Evolutionary conservation across 2,797 vertebrate genomes (phyloP).

Genomic region (Clarias platycephalus): DNA sequence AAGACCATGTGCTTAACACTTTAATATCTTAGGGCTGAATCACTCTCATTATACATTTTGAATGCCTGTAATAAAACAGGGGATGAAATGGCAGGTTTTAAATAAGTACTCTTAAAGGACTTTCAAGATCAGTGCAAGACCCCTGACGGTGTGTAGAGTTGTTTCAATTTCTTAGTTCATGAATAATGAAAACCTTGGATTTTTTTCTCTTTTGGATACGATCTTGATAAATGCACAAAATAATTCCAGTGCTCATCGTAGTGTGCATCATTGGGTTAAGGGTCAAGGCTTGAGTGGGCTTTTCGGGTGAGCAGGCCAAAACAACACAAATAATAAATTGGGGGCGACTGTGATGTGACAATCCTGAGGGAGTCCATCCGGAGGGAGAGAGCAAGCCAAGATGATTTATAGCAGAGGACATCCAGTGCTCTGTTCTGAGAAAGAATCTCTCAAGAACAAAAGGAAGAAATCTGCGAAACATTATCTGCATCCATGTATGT

Average conservation of each 20-base stretch:
- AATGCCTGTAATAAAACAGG: not conserved
- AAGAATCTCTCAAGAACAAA: not conserved
- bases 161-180: not conserved
- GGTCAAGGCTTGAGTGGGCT: constrained; percentile 6
- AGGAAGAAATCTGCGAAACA: not conserved
- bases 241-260: not conserved
- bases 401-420: constrained; percentile 43
- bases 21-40: not conserved
- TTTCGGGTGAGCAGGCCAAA: constrained; percentile 28
- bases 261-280: not conserved
- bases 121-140: not conserved
- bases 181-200: not conserved
- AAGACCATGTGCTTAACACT: not conserved
- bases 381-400: constrained; percentile 30
- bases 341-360: constrained; percentile 29
- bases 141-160: not conserved
- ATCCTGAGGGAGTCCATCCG: constrained; percentile 31
- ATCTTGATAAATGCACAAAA: not conserved
- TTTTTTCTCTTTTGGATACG: not conserved
- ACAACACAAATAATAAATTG: constrained; percentile 50
- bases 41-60: not conserved
- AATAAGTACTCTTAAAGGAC: constrained; percentile 3
- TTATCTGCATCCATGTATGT: not conserved
- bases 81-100: not conserved
- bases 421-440: constrained; percentile 27